Conservation (phyloP, 2,113 vertebrate species). For the Hippopotamus amphibius region DNA sequence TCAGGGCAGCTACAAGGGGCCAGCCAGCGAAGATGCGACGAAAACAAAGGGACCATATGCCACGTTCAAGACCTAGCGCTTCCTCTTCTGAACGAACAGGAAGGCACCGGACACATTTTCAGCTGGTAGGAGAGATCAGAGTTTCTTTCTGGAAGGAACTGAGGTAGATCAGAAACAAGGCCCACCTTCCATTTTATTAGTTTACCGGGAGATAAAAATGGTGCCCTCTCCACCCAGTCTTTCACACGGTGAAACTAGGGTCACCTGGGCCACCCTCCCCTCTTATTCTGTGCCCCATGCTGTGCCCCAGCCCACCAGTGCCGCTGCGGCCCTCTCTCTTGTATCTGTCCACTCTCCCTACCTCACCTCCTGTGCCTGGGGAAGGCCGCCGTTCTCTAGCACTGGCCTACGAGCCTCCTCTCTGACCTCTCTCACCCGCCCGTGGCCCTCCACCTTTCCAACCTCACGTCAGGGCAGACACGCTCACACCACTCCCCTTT, state of each 20-base stretch:
- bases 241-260: not conserved
- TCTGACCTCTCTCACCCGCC: not conserved
- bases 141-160: not conserved
- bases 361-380: not conserved
- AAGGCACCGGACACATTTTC: not conserved
- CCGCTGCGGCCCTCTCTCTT: not conserved
- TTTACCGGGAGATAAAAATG: not conserved
- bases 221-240: not conserved
- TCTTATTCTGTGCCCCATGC: not conserved
- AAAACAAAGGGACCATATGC: not conserved
- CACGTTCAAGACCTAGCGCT: not conserved
- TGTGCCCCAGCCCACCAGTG: not conserved
- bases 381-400: not conserved
- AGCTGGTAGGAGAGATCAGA: not conserved
- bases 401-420: not conserved
- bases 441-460: not conserved
- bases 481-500: not conserved
- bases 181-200: not conserved
- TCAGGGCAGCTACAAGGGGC: not conserved
- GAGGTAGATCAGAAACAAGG: not conserved
- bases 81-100: not conserved
- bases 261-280: not conserved
- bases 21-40: too few relatives aligned
- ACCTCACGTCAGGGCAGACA: not conserved
- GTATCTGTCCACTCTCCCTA: not conserved